phyloP scores from a whole-genome alignment of 2,888 invertebrate genomes.

The Drosophila neonasuta region DNA sequence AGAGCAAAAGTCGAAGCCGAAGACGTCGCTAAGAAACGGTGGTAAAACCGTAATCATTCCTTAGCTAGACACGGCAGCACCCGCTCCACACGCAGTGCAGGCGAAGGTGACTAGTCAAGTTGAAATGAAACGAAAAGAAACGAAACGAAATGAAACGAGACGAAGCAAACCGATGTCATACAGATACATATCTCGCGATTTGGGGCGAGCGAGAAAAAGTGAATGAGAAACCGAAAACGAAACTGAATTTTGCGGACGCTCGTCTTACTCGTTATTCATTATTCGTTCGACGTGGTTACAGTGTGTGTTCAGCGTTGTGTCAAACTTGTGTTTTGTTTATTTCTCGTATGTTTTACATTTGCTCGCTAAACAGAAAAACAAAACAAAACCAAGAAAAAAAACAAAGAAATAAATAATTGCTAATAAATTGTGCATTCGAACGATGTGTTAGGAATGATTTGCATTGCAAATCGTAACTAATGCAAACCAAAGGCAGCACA shows the following conservation, averaged over 20 bases:
- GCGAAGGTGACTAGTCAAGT: background rate
- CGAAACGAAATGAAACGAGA: no score
- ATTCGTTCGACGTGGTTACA: slow-evolving; percentile 20
- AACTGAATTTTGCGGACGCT: slow-evolving; percentile 24
- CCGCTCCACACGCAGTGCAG: slow-evolving; percentile 48
- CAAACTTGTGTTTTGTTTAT: slow-evolving; percentile 10
- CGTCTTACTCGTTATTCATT: slow-evolving; percentile 29
- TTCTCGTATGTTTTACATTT: slow-evolving; percentile 19
- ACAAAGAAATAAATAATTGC: background rate
- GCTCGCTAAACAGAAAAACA: background rate
- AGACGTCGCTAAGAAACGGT: slow-evolving; percentile 30
- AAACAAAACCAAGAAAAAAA: background rate
- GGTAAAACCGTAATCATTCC: slow-evolving; percentile 65
- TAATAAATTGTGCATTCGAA: background rate
- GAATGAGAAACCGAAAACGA: slow-evolving; percentile 45
- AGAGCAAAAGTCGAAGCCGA: slow-evolving; percentile 31
- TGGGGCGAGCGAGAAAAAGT: slow-evolving; percentile 55
- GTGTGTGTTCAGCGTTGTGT: slow-evolving; percentile 35
- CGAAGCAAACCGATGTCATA: slow-evolving; percentile 29
- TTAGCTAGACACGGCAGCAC: slow-evolving; percentile 68
- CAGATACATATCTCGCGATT: slow-evolving; percentile 38
- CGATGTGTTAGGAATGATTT: background rate
- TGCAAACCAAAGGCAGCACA: slow-evolving; percentile 27
- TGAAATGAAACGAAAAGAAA: slow-evolving; percentile 7
- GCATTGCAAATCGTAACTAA: slow-evolving; percentile 9